Evolutionary conservation across 64 coral and sea anemone genomes (phyloP).

Genomic region (Exaiptasia diaphana): DNA sequence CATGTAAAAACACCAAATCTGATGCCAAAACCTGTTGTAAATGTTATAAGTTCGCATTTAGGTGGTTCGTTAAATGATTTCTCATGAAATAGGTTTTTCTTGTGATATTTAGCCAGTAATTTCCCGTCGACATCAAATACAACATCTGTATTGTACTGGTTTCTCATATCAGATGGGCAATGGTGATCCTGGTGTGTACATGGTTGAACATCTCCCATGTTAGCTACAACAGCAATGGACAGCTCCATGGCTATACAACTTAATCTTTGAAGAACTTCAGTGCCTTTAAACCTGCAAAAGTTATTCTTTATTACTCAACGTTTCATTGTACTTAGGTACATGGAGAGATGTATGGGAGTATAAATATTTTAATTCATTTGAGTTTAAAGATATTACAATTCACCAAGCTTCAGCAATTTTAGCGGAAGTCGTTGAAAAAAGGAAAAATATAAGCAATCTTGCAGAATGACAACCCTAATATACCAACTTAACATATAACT

Average conservation of each 20-base stretch:
- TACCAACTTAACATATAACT: too few species aligned
- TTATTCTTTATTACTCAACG: too few species aligned
- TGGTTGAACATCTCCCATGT: slow-evolving; percentile 90
- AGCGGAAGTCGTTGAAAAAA: too few species aligned
- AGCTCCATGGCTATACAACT: slow-evolving; percentile 84
- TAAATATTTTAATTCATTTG: too few species aligned
- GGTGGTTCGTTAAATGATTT: slow-evolving; percentile 67
- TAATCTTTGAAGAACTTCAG: slow-evolving; percentile 62
- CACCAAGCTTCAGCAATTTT: too few species aligned
- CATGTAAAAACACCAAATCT: slow-evolving; percentile 96
- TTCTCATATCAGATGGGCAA: slow-evolving; percentile 77
- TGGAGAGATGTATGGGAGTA: too few species aligned
- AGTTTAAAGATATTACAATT: too few species aligned
- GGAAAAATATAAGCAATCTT: too few species aligned
- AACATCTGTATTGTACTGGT: slow-evolving; percentile 98
- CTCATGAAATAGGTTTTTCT: slow-evolving; percentile 85
- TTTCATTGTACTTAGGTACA: too few species aligned
- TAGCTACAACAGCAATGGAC: slow-evolving; percentile 86
- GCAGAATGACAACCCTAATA: too few species aligned
- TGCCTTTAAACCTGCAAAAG: slow-evolving; percentile 40
- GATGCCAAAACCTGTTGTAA: slow-evolving; percentile 76
- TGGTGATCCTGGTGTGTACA: slow-evolving; percentile 66
- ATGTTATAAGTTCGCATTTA: slow-evolving; percentile 71
- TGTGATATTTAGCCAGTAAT: slow-evolving; percentile 88
- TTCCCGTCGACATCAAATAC: slow-evolving; percentile 81